Evolutionary conservation across 30 jellyfish, hydroid and myxozoan species (phyloP).

Genomic region (Morbakka virulenta): DNA sequence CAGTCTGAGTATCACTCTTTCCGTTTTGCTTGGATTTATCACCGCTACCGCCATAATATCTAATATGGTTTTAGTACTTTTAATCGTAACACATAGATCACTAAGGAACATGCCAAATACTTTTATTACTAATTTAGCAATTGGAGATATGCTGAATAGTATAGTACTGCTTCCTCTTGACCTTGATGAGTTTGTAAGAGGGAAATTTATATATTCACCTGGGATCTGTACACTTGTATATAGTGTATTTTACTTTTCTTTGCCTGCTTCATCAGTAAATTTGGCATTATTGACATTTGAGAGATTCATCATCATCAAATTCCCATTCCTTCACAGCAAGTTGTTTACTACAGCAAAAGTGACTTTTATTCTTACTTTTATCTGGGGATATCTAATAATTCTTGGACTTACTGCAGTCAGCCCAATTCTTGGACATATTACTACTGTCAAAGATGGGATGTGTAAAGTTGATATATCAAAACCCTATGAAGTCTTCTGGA

Average conservation of each 20-base stretch:
- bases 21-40: background rate
- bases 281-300: background rate
- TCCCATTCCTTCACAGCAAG: background rate
- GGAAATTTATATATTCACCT: background rate
- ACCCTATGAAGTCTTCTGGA: slow-evolving; percentile 21
- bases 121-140: background rate
- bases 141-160: background rate
- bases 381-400: background rate
- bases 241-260: background rate
- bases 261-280: background rate
- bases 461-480: background rate
- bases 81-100: background rate
- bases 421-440: background rate
- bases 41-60: background rate
- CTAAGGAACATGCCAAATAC: background rate
- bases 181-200: background rate
- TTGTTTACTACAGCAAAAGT: background rate
- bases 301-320: background rate
- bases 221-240: background rate
- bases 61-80: no score
- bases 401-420: background rate
- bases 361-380: background rate
- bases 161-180: background rate
- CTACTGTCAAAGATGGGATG: background rate
- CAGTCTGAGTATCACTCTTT: background rate